These are phyloP conservation scores for Bufo bufo DNA, from an alignment of 2,113 vertebrate genomes.

Conservation along the genomic window DNA sequence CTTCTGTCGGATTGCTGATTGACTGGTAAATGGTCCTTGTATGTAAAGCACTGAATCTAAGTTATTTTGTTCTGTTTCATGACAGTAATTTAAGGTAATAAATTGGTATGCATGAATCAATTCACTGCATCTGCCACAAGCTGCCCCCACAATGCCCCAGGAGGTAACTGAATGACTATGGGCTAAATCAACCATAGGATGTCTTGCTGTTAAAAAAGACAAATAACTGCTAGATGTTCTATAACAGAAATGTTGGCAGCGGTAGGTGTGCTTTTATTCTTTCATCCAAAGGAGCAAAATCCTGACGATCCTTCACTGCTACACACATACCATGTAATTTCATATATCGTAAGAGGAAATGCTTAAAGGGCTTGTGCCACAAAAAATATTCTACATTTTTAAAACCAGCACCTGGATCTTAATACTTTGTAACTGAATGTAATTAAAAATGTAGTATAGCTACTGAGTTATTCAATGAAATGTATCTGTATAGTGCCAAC, in stretches of 20 bases:
- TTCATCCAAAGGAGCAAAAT: background rate
- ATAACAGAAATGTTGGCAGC: background rate
- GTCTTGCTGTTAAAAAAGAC: background rate
- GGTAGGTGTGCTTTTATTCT: background rate
- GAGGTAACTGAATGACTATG: background rate
- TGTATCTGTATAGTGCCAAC: too few species aligned
- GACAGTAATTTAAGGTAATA: conserved; percentile 4
- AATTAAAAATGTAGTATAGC: too few species aligned
- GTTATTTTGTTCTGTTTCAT: background rate
- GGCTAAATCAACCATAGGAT: background rate
- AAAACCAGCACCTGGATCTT: too few species aligned
- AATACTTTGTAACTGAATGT: too few species aligned
- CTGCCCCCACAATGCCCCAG: background rate
- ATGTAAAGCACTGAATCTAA: background rate
- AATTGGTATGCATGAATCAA: background rate
- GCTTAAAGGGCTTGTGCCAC: too few species aligned
- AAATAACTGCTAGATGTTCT: background rate
- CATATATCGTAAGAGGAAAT: too few species aligned
- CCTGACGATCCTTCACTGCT: background rate
- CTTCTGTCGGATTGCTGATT: background rate
- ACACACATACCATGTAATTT: too few species aligned
- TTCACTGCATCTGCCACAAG: background rate
- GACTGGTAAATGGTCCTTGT: background rate
- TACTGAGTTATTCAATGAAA: too few species aligned
- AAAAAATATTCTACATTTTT: too few species aligned